phyloP scores from a whole-genome alignment of 2,113 vertebrate genomes.

The Hippocampus guttulatus region DNA sequence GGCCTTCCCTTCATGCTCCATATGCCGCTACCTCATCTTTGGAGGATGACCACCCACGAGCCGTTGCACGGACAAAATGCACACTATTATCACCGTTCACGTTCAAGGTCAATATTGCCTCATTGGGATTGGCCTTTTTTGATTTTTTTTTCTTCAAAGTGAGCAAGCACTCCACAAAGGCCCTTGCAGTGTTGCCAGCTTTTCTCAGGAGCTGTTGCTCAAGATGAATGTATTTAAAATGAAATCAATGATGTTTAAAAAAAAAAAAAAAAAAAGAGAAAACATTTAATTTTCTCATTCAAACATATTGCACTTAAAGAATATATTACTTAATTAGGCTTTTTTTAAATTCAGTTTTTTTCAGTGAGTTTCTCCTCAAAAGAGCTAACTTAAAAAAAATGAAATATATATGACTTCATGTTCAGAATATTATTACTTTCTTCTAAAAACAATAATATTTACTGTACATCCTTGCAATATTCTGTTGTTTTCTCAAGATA shows the following conservation, averaged over 20 bases:
- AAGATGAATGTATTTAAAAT: not conserved
- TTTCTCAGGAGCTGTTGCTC: not conserved
- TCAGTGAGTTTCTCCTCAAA: no score
- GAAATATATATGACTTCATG: no score
- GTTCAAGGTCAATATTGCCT: constrained; percentile 26
- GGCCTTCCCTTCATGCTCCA: constrained; percentile 72
- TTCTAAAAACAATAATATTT: no score
- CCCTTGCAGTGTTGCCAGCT: not conserved
- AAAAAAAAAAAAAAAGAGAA: no score
- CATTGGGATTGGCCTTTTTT: constrained; percentile 21
- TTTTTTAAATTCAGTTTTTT: no score
- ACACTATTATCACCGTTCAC: constrained; percentile 21
- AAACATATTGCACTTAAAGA: no score
- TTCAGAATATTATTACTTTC: no score
- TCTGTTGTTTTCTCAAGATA: no score
- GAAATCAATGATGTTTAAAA: no score
- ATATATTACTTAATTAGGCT: no score
- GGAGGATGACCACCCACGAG: constrained; percentile 51
- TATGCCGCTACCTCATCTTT: constrained; percentile 60
- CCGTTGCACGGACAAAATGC: constrained; percentile 35
- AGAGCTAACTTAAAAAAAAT: no score
- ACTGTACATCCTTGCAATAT: no score
- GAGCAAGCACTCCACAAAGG: not conserved
- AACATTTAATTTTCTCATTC: not conserved
- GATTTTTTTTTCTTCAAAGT: not conserved